Evolutionary conservation across 2,888 invertebrate genomes (phyloP), one percentile per base, ranked within the genome.

Genomic region (Rhagophthalmus giganteus): DNA sequence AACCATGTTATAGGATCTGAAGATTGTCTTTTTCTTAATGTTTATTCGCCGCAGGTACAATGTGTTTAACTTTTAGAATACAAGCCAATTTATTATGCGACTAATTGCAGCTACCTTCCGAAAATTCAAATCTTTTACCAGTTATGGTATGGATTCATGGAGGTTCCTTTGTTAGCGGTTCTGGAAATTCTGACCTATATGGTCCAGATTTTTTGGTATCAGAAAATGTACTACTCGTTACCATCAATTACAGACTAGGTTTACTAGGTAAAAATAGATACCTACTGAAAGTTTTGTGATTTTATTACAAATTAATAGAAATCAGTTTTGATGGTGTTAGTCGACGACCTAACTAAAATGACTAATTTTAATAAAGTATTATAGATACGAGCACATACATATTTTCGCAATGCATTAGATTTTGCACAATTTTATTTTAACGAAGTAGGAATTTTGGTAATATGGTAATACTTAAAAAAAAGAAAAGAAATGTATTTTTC

Each of bases 81-180:
- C 9, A 34, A 30, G 11, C n/a, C 11, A 10, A 6, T 30, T n/a
- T 11, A 30, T 11, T 30, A 12, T 7, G 4, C 11, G 2, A 30
- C 11, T 13, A 11, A 30, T 38, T 24, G n/a, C 11, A 54, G 49
- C 24, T 40, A 40, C 40, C 27, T 10, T 1, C 7, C 2, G 15
- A 38, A n/a, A 11, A 14, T 37, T 14, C 8, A 15, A 7, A 13
- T 32, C 25, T 33, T 9, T 50, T 47, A 24, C 63, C 64, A 25
- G 66, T 67, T 1, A 61, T 66, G 63, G 55, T 66, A 6, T 66
- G 58, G 49, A 59, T 67, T 31, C 61, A 63, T 31, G 67, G 66
- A 2, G 67, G 67, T 10, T 60, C 54, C 1, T 64, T 62, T 11
- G 35, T 28, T 16, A 28, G 6, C 24, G 73, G 72, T 7, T 70